Percentiles rank a stretch among this genome's conserved stretches.
Evolutionary conservation across 2,113 vertebrate species (phyloP).

Genomic region (Corythornis vintsioides): DNA sequence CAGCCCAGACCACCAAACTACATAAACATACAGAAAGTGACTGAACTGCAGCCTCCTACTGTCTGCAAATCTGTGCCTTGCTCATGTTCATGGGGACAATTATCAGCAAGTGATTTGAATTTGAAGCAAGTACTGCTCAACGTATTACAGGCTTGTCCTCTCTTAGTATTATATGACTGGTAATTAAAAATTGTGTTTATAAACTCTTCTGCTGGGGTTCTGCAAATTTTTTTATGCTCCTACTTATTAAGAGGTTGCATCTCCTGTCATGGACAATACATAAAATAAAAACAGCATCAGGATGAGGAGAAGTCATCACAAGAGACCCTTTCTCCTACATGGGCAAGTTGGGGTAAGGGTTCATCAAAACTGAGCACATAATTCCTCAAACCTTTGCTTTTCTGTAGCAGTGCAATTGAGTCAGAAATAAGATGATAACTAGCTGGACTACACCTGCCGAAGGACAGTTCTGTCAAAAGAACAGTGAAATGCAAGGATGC

Average conservation of each 20-base stretch:
- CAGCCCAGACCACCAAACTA: background rate
- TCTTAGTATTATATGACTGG: no score
- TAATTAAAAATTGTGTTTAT: background rate
- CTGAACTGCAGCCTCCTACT: background rate
- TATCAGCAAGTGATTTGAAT: background rate
- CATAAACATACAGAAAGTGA: background rate
- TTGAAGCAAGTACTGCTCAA: background rate
- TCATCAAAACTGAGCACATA: background rate
- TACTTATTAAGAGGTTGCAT: background rate
- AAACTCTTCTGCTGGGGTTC: background rate
- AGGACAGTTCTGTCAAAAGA: background rate
- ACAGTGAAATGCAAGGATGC: background rate
- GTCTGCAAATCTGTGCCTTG: background rate
- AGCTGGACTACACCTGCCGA: background rate
- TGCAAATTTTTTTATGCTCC: background rate
- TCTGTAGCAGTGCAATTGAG: background rate
- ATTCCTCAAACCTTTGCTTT: background rate
- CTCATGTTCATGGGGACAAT: background rate
- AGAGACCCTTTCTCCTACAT: accelerated
- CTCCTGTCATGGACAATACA: background rate
- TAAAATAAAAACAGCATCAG: no score
- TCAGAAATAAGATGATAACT: background rate
- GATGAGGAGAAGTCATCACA: background rate
- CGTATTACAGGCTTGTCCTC: background rate
- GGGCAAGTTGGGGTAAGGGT: background rate